These are phyloP conservation scores for Formica exsecta DNA, from an alignment of 1,140 invertebrate species.

Conservation along the genomic window DNA sequence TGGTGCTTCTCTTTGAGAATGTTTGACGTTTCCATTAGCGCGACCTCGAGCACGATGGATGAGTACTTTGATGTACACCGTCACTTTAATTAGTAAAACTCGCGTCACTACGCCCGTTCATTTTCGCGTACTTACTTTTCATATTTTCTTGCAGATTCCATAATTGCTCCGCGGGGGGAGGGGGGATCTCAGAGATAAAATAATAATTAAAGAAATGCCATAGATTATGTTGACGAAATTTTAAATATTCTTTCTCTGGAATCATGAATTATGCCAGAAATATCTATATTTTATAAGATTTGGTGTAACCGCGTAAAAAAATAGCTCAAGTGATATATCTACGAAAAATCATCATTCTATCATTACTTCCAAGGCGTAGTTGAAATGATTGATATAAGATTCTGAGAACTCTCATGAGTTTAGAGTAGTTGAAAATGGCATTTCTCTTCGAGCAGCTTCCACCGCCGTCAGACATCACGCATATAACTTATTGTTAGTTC, in stretches of 20 bases:
- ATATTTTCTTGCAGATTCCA: background rate
- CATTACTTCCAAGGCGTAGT: background rate
- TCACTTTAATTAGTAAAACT: slow-evolving; percentile 62
- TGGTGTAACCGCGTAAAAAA: background rate
- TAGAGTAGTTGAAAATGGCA: background rate
- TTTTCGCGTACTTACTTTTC: background rate
- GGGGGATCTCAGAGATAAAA: background rate
- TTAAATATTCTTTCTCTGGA: background rate
- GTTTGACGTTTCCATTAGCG: slow-evolving; percentile 75
- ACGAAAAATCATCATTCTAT: background rate
- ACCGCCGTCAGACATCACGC: background rate
- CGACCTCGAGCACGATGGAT: slow-evolving; percentile 18
- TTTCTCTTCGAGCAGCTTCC: background rate
- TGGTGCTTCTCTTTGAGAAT: slow-evolving; percentile 65
- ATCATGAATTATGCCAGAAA: background rate
- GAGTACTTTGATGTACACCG: slow-evolving; percentile 60
- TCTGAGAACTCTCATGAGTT: background rate
- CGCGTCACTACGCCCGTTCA: background rate
- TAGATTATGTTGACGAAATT: background rate
- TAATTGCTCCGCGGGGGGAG: background rate
- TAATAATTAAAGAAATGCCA: background rate
- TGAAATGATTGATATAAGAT: background rate
- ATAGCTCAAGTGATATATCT: background rate
- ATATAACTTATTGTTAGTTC: slow-evolving; percentile 36
- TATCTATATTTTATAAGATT: background rate